phyloP scores from a whole-genome alignment of 2,797 vertebrate genomes.

The Agapornis canus region DNA sequence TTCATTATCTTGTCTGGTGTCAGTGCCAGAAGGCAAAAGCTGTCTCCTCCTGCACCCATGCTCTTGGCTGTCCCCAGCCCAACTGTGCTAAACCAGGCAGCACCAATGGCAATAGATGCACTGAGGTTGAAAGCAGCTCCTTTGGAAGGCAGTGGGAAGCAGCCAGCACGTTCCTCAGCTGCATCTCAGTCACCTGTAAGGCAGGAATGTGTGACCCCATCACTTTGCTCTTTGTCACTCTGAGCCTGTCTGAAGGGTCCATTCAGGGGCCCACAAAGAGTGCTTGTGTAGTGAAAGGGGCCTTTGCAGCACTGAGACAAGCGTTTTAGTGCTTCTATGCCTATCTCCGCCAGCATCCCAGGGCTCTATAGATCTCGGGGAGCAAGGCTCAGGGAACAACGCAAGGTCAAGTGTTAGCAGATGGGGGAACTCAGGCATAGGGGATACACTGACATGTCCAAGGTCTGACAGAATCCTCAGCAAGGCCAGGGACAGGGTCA shows the following conservation, averaged over 20 bases:
- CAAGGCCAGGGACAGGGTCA: neutral
- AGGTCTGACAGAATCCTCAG: neutral
- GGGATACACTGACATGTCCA: neutral
- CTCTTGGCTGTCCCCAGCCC: neutral
- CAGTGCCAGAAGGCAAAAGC: neutral
- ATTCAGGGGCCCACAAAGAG: neutral
- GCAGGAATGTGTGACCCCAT: neutral
- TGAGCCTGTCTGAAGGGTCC: neutral
- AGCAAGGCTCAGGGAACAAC: neutral
- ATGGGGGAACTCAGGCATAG: neutral
- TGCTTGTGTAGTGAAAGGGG: neutral
- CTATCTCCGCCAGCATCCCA: neutral
- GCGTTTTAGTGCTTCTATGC: neutral
- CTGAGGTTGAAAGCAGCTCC: neutral
- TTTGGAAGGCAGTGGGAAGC: neutral
- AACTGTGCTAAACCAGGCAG: neutral
- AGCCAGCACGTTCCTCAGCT: neutral
- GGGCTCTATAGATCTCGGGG: neutral
- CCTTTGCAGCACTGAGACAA: neutral
- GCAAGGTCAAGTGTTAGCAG: neutral
- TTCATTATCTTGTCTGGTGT: neutral
- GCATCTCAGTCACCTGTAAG: neutral
- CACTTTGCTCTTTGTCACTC: neutral
- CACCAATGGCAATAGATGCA: fast-evolving
- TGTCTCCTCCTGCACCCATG: neutral